phyloP scores from a whole-genome alignment of 2,113 vertebrate genomes.

The Herpetotheres cachinnans region DNA sequence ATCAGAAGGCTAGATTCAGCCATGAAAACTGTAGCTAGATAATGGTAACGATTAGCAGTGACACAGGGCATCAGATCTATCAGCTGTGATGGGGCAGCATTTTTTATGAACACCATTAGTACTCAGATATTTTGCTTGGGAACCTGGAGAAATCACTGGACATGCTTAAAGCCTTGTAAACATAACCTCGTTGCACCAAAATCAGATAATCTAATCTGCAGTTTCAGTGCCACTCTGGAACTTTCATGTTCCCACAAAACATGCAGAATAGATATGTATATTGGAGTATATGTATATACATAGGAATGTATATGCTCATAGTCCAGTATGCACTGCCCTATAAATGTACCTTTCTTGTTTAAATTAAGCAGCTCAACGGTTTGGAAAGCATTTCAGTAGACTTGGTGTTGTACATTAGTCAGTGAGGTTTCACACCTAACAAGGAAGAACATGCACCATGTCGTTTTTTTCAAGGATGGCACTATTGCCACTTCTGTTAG shows the following conservation, averaged over 20 bases:
- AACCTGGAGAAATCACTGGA: background rate
- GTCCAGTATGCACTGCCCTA: background rate
- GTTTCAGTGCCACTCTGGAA: background rate
- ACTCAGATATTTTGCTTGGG: background rate
- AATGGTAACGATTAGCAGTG: background rate
- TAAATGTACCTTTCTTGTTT: background rate
- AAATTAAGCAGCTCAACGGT: background rate
- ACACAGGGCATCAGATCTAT: background rate
- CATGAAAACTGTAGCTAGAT: background rate
- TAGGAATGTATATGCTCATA: background rate
- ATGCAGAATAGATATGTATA: background rate
- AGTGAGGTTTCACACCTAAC: background rate
- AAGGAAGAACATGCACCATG: background rate
- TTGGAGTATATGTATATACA: no score
- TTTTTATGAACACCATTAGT: background rate
- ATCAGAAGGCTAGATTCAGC: constrained; percentile 18
- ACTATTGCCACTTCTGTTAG: background rate
- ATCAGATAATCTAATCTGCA: background rate
- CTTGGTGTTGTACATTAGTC: background rate
- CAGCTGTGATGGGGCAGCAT: background rate
- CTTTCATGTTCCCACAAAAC: background rate
- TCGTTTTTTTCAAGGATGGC: background rate
- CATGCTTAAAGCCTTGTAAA: background rate
- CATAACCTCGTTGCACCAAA: background rate
- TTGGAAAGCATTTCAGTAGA: background rate